Conservation (phyloP, 2,797 vertebrate species). For the Aphelocoma californica region DNA sequence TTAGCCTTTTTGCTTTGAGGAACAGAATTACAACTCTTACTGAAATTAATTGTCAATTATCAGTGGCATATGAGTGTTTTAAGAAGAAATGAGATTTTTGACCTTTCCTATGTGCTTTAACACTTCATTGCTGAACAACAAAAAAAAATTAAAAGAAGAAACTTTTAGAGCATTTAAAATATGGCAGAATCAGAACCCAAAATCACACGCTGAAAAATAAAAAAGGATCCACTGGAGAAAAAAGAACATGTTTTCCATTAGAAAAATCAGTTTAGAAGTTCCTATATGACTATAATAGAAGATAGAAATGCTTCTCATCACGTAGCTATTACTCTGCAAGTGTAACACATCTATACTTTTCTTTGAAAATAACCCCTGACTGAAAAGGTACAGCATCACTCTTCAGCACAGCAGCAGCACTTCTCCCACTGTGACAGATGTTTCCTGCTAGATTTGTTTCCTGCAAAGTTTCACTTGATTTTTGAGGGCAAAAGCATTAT, state of each 20-base stretch:
- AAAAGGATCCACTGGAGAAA: background rate
- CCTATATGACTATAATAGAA: background rate
- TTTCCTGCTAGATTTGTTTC: background rate
- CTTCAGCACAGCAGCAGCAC: background rate
- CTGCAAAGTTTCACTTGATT: background rate
- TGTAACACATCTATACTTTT: background rate
- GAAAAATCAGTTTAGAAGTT: background rate
- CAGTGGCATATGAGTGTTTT: background rate
- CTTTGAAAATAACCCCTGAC: background rate
- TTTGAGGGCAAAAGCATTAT: conserved; percentile 10
- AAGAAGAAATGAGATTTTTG: background rate
- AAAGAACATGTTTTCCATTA: background rate
- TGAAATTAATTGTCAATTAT: background rate
- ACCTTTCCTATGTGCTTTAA: background rate
- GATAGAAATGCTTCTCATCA: background rate
- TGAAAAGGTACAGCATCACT: background rate
- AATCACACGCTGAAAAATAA: background rate
- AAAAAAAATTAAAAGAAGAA: background rate
- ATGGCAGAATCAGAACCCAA: background rate
- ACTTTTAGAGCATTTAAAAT: background rate
- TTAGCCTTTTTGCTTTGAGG: background rate
- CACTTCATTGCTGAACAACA: background rate
- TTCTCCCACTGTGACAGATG: background rate
- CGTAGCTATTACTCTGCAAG: background rate
- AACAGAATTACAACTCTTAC: background rate